Conservation (phyloP, 1,140 invertebrate species). For the Popillia japonica region DNA sequence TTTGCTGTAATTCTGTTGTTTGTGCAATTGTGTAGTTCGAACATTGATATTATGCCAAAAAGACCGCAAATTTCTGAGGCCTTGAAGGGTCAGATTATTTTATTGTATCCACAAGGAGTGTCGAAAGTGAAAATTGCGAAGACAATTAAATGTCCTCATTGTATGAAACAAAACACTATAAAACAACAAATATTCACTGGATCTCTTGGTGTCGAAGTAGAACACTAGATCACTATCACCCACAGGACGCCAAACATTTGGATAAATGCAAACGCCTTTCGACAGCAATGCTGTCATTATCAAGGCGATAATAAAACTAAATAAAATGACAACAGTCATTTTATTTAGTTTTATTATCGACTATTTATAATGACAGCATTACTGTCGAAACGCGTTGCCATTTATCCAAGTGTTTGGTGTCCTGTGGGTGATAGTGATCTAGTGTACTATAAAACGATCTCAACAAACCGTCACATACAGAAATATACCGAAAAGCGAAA, state of each 20-base stretch:
- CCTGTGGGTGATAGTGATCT: too few species aligned
- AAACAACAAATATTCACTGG: constrained; percentile 29
- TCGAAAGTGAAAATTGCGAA: neutral
- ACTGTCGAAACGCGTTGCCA: too few species aligned
- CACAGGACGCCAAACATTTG: too few species aligned
- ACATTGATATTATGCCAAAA: neutral
- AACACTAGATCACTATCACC: too few species aligned
- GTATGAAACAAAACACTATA: neutral
- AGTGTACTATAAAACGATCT: constrained; percentile 10
- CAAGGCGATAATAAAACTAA: too few species aligned
- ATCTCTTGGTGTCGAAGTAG: too few species aligned
- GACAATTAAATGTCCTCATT: neutral
- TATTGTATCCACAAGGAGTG: neutral
- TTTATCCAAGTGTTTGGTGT: neutral
- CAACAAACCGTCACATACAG: neutral
- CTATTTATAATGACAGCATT: too few species aligned
- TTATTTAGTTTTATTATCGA: too few species aligned
- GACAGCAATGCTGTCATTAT: too few species aligned
- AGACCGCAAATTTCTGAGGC: neutral
- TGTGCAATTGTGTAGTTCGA: too few species aligned
- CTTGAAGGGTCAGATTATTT: neutral
- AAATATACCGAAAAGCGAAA: constrained; percentile 14
- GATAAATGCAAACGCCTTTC: too few species aligned
- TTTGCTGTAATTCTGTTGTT: too few species aligned
- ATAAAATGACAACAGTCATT: neutral